Evolutionary conservation across 2,888 invertebrate species (phyloP).

Genomic region (Pseudococcus jackbeardsleyi): DNA sequence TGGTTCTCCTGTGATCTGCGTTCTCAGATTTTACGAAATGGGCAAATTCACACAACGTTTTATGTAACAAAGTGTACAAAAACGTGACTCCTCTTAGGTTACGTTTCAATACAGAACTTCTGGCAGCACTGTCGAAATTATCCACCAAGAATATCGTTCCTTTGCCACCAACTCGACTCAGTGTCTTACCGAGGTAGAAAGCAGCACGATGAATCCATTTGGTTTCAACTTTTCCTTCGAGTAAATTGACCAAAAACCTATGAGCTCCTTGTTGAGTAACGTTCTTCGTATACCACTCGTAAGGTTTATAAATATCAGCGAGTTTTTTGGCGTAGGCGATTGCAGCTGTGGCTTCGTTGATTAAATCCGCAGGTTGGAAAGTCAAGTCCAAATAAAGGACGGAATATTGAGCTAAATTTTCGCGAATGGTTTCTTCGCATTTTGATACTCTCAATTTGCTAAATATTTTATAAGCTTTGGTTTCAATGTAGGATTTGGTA

Average conservation of each 20-base stretch:
- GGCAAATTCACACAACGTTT: neutral
- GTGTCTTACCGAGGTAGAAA: neutral
- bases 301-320: neutral
- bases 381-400: neutral
- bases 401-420: neutral
- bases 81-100: neutral
- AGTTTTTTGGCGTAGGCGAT: neutral
- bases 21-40: neutral
- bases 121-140: conserved; percentile 22
- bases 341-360: neutral
- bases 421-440: neutral
- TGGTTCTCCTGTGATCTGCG: neutral
- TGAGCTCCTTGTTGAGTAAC: neutral
- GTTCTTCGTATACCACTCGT: neutral
- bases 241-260: neutral
- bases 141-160: neutral
- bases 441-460: neutral
- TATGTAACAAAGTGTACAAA: neutral
- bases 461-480: neutral
- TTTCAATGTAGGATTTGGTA: neutral
- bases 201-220: neutral
- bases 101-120: neutral
- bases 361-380: neutral
- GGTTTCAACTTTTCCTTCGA: neutral
- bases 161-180: neutral